Evolutionary conservation across 2,113 vertebrate species (phyloP).

Genomic region (Oceanodroma tethys): DNA sequence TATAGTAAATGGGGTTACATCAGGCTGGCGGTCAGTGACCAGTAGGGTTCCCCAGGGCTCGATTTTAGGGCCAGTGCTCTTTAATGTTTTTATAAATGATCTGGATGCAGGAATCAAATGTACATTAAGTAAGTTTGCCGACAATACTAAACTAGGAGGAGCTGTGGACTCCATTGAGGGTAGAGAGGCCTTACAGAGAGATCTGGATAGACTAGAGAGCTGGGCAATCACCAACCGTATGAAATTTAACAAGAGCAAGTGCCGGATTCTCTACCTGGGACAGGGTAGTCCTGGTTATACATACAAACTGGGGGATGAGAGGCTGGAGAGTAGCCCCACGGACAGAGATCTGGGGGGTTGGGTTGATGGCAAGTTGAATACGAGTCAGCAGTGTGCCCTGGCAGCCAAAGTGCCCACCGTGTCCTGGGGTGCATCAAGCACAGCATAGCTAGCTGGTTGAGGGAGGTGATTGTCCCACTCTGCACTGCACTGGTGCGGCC

Average conservation of each 20-base stretch:
- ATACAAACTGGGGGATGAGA: accelerated
- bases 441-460: accelerated
- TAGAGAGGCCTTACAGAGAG: not conserved
- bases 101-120: not conserved
- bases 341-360: not conserved
- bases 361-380: not conserved
- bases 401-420: not conserved
- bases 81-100: not conserved
- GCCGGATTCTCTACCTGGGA: not conserved
- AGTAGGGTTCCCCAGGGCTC: not conserved
- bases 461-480: not conserved
- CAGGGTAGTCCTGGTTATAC: not conserved
- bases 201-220: not conserved
- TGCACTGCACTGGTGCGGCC: not conserved
- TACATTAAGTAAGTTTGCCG: not conserved
- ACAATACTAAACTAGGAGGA: not conserved
- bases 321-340: accelerated
- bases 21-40: not conserved
- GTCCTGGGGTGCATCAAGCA: not conserved
- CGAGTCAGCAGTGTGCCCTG: not conserved
- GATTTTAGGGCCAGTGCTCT: not conserved
- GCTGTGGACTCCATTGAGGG: not conserved
- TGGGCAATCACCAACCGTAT: not conserved
- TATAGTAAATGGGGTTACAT: not conserved
- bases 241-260: not conserved